Base-by-base conservation (phyloP, 2,888 invertebrate genomes). In the Lacanobia oleracea region DNA sequence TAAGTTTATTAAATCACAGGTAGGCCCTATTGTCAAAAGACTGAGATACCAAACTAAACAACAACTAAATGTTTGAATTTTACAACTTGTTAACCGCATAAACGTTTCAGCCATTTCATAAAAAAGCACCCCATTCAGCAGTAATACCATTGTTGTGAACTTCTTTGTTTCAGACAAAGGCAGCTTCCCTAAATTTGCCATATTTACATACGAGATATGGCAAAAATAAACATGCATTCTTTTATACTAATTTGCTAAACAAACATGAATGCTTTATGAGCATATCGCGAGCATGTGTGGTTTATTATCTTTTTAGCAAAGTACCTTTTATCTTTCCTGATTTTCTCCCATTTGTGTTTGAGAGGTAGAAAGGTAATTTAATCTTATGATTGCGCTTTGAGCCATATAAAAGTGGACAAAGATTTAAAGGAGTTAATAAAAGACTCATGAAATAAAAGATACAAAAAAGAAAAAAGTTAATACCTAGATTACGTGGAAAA, bases 151-250 rank as follows among this genome's bases (percentile, higher is more conserved):
- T 84, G 67, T 78, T 72, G 59, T 69, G 18, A 67, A 43, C 53
- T 75, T 73, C 76, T 71, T 80, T 82, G 67, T 74, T 59, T 60
- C 9, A 40, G 64, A 85, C 81, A 85, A 85, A 78, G 67, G 65
- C 48, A 53, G 37, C n/a, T 37, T 63, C 53, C 77, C 68, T 75
- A 74, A 77, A 74, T 75, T 48, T 66, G 16, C 66, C 27, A n/a
- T 67, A 74, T 77, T 82, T 69, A 64, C 64, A 70, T 66, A 63
- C 50, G 51, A 75, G 61, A 74, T 54, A 73, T 33, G 61, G 8
- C 40, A 37, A 57, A 63, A 64, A 61, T 60, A 64, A 65, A 68
- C 27, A 48, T 33, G 53, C 45, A 81, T 76, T 75, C n/a, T 82
- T 76, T 76, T 23, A 51, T 60, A 68, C 59, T 59, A 73, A 73